Percentiles rank a stretch among this genome's conserved stretches.
Evolutionary conservation across 1,140 invertebrate genomes (phyloP).

Genomic region (Bombus picipes): DNA sequence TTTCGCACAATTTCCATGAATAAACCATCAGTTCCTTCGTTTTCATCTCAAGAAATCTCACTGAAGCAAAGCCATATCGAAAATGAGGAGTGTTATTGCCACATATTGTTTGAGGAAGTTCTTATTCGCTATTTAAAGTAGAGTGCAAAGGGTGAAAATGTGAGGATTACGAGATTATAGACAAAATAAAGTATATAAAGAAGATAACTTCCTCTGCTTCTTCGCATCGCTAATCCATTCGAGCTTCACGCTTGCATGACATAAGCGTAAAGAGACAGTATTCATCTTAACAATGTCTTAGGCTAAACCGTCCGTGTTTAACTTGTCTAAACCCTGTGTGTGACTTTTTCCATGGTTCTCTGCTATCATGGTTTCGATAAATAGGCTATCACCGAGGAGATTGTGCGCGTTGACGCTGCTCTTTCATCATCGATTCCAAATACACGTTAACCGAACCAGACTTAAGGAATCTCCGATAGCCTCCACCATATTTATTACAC

Average conservation of each 20-base stretch:
- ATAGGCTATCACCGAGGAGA: neutral
- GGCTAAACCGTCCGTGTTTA: slow-evolving; percentile 22
- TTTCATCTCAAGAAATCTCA: neutral
- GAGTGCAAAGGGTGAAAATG: neutral
- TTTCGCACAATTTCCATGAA: neutral
- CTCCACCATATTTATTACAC: neutral
- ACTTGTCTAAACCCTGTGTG: slow-evolving; percentile 34
- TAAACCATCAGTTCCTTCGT: neutral
- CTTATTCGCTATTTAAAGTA: neutral
- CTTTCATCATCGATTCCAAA: neutral
- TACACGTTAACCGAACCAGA: neutral
- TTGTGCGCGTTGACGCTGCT: slow-evolving; percentile 39
- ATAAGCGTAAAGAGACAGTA: slow-evolving; percentile 26
- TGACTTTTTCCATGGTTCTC: neutral
- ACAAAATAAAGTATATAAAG: slow-evolving; percentile 8
- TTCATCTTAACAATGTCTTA: slow-evolving; percentile 31
- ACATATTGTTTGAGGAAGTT: too few relatives aligned
- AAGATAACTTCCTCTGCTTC: slow-evolving; percentile 24
- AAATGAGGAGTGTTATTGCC: neutral
- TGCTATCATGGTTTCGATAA: neutral
- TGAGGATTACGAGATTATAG: neutral
- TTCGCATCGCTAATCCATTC: slow-evolving; percentile 38
- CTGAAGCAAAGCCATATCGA: neutral
- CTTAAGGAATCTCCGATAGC: neutral
- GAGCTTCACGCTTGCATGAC: slow-evolving; percentile 14